phyloP scores from a whole-genome alignment of 2,888 invertebrate genomes.

The Mythimna impura region DNA sequence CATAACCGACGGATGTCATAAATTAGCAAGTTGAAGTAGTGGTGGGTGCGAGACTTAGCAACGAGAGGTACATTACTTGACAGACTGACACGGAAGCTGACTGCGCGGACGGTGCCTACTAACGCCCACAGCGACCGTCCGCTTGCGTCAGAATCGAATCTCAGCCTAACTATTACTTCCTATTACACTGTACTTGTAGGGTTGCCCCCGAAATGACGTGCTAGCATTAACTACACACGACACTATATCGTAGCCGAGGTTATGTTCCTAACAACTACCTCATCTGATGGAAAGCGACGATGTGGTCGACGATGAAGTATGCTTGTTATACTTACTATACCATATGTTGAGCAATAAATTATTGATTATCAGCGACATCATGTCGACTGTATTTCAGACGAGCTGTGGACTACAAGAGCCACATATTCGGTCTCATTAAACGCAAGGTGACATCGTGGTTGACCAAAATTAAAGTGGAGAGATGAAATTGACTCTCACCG shows the following conservation, averaged over 20 bases:
- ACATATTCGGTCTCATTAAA: too few relatives aligned
- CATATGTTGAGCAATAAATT: background rate
- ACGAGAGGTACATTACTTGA: constrained; percentile 63
- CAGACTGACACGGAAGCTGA: constrained; percentile 73
- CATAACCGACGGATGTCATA: constrained; percentile 66
- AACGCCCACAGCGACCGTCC: constrained; percentile 68
- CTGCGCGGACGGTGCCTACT: constrained; percentile 52
- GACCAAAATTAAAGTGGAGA: too few relatives aligned
- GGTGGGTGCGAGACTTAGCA: constrained; percentile 65
- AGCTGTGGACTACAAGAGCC: too few relatives aligned
- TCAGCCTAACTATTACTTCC: constrained; percentile 73
- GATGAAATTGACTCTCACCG: too few relatives aligned
- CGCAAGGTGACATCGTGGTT: too few relatives aligned
- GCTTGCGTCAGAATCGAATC: constrained; percentile 77
- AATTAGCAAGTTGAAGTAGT: constrained; percentile 71
- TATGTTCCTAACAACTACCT: too few relatives aligned
- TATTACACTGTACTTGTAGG: constrained; percentile 65
- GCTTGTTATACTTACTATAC: background rate
- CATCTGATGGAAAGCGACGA: too few relatives aligned
- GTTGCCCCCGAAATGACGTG: constrained; percentile 46
- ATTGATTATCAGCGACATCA: background rate
- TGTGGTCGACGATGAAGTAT: too few relatives aligned
- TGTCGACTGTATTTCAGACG: too few relatives aligned
- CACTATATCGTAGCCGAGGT: background rate
- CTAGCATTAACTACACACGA: background rate